A percentile compares a stretch with the other conserved stretches of the same genome.
These are phyloP conservation scores for Hybos culiciformis DNA, from an alignment of 2,888 invertebrate species.

Conservation along the genomic window DNA sequence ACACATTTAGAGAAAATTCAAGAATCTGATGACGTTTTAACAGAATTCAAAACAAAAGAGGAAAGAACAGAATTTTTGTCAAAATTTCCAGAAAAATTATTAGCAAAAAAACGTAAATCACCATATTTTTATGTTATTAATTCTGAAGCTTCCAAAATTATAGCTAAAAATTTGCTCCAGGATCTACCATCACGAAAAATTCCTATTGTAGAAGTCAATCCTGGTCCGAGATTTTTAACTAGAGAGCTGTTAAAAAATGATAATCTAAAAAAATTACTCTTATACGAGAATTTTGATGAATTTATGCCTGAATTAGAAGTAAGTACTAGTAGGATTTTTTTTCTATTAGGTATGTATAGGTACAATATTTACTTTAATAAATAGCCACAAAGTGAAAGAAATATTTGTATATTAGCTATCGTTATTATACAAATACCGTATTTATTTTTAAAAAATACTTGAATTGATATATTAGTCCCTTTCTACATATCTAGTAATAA, in stretches of 20 bases:
- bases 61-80: constrained; percentile 7
- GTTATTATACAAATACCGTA: no score
- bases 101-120: constrained; percentile 24
- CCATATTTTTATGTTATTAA: constrained; percentile 27
- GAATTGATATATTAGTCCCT: constrained; percentile 3
- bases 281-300: constrained; percentile 43
- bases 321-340: constrained; percentile 9
- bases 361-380: no score
- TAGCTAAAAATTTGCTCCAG: constrained; percentile 22
- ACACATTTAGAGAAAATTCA: background rate
- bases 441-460: no score
- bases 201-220: constrained; percentile 47
- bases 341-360: no score
- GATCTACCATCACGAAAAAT: constrained; percentile 20
- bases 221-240: constrained; percentile 53
- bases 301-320: constrained; percentile 39
- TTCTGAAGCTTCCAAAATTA: constrained; percentile 19
- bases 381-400: no score
- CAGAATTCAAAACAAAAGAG: background rate
- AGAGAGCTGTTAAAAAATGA: constrained; percentile 40
- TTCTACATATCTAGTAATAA: background rate
- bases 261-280: constrained; percentile 37
- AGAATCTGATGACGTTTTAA: background rate
- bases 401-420: no score
- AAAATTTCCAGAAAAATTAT: constrained; percentile 24